A percentile compares a stretch with the other conserved stretches of the same genome.
Evolutionary conservation across 2,113 vertebrate genomes (phyloP).

Genomic region (Corynorhinus townsendii): DNA sequence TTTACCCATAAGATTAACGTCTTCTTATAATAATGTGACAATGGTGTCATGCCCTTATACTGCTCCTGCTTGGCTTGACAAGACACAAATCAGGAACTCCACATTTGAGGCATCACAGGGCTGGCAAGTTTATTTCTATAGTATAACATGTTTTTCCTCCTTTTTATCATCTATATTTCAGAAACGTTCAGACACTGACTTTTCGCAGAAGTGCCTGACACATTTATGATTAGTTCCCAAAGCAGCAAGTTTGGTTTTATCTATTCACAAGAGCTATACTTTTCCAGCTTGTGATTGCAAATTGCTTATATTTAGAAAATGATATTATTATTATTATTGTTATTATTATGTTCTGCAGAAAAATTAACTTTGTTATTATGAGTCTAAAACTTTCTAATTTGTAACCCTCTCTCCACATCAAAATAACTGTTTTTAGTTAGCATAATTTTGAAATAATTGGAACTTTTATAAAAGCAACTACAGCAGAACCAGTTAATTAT

Average conservation of each 20-base stretch:
- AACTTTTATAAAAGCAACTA: not conserved
- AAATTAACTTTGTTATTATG: not conserved
- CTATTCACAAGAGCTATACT: not conserved
- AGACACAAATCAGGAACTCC: not conserved
- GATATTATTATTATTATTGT: not conserved
- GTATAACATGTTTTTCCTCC: not conserved
- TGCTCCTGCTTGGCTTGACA: not conserved
- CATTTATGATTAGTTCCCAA: not conserved
- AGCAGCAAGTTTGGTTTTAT: not conserved
- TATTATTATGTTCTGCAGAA: not conserved
- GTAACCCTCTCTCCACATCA: not conserved
- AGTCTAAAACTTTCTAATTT: not conserved
- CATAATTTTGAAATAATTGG: not conserved
- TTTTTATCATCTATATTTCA: not conserved
- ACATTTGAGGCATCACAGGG: not conserved
- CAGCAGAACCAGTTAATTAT: not conserved
- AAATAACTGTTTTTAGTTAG: not conserved
- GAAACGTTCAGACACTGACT: not conserved
- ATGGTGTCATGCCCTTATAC: not conserved
- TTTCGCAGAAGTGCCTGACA: not conserved
- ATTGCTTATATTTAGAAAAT: not conserved
- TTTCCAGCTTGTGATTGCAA: not conserved
- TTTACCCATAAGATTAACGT: not conserved
- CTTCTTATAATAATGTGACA: rapidly evolving
- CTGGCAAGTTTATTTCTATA: not conserved